These are phyloP conservation scores for Ptychadena robeensis DNA, from an alignment of 2,797 vertebrate genomes.

Conservation along the genomic window DNA sequence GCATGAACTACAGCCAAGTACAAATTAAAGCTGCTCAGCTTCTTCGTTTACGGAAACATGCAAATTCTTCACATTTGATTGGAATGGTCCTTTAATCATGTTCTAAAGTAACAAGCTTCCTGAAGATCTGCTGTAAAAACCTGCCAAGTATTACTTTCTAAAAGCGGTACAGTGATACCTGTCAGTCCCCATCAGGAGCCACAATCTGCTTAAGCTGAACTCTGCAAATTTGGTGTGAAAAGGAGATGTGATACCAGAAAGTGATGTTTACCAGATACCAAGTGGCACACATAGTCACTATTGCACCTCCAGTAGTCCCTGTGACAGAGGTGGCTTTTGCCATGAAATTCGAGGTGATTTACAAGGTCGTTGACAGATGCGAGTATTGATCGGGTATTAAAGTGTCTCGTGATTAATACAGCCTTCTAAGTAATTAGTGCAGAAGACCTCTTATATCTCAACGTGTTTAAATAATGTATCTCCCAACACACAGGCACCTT, in stretches of 20 bases:
- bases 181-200: neutral
- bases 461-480: conserved; percentile 76
- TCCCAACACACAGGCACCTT: conserved; percentile 70
- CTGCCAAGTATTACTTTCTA: neutral
- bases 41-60: too few species aligned
- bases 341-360: conserved; percentile 69
- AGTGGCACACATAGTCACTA: neutral
- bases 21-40: too few species aligned
- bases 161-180: neutral
- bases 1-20: too few species aligned
- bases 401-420: conserved; percentile 75
- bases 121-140: neutral
- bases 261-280: neutral
- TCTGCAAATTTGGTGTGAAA: neutral
- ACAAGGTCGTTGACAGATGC: conserved; percentile 73
- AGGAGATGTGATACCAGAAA: neutral
- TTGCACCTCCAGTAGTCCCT: neutral
- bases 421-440: conserved; percentile 73
- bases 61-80: too few species aligned
- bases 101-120: neutral
- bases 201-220: neutral
- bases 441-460: conserved; percentile 72
- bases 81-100: neutral
- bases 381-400: conserved; percentile 76
- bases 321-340: conserved; percentile 29